phyloP scores from a whole-genome alignment of 1,140 invertebrate species.

The Halesus radiatus region DNA sequence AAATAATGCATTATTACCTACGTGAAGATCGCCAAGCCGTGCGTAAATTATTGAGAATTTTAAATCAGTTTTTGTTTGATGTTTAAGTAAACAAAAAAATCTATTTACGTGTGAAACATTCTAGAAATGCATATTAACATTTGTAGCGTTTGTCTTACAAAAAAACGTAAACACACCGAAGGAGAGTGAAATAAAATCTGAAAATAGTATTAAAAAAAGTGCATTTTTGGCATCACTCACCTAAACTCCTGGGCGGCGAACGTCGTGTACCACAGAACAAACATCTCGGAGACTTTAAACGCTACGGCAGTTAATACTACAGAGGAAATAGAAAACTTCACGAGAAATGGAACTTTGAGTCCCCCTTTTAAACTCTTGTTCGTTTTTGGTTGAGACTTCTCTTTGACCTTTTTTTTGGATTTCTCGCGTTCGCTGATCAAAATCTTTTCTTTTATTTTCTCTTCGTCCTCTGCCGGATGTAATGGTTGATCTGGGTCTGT shows the following conservation, averaged over 20 bases:
- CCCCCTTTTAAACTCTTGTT: neutral
- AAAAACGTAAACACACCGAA: too few relatives aligned
- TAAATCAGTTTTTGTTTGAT: too few relatives aligned
- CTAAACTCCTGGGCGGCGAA: conserved; percentile 35
- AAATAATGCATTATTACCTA: too few relatives aligned
- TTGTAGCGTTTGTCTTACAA: too few relatives aligned
- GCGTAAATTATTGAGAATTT: too few relatives aligned
- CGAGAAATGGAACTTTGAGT: neutral
- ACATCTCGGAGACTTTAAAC: conserved; percentile 29
- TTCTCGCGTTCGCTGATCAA: neutral
- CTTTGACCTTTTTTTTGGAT: neutral
- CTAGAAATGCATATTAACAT: too few relatives aligned
- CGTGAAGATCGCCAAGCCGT: too few relatives aligned
- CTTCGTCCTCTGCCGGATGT: neutral
- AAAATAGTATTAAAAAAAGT: too few relatives aligned
- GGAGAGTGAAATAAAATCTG: too few relatives aligned
- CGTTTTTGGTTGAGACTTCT: neutral
- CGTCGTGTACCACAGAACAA: conserved; percentile 33
- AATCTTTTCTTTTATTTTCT: neutral
- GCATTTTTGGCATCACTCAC: conserved; percentile 17
- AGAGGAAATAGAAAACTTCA: neutral
- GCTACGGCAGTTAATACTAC: conserved; percentile 3
- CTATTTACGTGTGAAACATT: too few relatives aligned
- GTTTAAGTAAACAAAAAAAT: too few relatives aligned
- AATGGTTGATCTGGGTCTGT: neutral